Conservation (phyloP, 2,113 vertebrate genomes). For the Lutjanus erythropterus region DNA sequence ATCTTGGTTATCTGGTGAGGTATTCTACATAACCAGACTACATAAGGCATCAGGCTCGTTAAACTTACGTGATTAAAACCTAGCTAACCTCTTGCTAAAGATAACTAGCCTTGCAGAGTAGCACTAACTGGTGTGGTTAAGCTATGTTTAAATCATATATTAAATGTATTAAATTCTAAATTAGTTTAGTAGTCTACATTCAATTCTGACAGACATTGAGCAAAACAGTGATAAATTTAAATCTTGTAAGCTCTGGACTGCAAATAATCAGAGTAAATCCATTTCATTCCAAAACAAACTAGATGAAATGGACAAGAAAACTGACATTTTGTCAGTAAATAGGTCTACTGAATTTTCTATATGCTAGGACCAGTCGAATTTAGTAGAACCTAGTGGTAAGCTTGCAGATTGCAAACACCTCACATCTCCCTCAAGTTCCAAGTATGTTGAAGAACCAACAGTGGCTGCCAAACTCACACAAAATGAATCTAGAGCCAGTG, state of each 20-base stretch:
- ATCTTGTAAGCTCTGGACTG: background rate
- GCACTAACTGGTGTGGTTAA: background rate
- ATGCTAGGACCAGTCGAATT: no score
- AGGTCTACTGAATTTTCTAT: no score
- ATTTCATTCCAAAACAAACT: no score
- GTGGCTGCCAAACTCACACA: no score
- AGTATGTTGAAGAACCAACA: no score
- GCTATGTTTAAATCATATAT: background rate
- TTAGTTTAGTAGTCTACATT: background rate
- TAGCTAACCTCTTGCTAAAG: background rate
- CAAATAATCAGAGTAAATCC: background rate
- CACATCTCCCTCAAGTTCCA: no score
- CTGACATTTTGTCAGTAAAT: background rate
- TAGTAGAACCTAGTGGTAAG: no score
- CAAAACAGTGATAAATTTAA: background rate
- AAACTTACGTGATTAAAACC: background rate
- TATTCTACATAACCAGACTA: background rate
- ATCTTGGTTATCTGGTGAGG: no score
- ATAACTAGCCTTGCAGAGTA: background rate
- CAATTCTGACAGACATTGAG: background rate
- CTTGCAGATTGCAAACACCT: no score
- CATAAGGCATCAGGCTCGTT: no score
- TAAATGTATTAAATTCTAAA: background rate
- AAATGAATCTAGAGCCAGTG: no score
- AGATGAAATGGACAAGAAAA: background rate